Base-by-base conservation (phyloP, 2,888 invertebrate genomes). In the Melikaiella ostensackeni region DNA sequence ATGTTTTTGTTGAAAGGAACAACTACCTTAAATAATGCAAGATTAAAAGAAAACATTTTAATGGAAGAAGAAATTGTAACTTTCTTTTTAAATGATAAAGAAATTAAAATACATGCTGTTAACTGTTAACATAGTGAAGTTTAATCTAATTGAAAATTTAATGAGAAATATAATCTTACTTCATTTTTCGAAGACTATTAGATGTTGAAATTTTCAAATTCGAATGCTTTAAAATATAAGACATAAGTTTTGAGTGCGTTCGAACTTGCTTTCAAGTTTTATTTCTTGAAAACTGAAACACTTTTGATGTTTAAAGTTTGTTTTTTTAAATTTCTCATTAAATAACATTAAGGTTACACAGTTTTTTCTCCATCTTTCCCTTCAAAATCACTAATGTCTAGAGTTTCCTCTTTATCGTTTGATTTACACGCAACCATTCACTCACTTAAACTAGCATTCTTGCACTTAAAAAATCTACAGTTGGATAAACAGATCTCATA, bases 401-500 rank as follows among this genome's bases (percentile, higher is more conserved):
- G 24, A 24, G 7, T n/a, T 35, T 38, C 8, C 57, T 24, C 35
- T 74, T 63, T 75, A 30, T 75, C 27, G 27, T 66, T 38, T 70
- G 21, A 30, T 55, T 50, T 35, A n/a, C 33, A 63, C n/a, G 16
- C 27, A 46, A 27, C 8, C 50, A 70, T 50, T 70, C 27, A 70
- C 19, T 70, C 42, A 11, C n/a, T 21, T 21, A 66, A 38, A 42
- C 61, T 61, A 27, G 16, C 61, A 61, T 30, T 27, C 61, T 61
- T n/a, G 19, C 33, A 33, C 19, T 66, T 46, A 30, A 24, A 66
- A 50, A 77, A 73, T 70, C 13, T 76, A 63, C 63, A 62, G 27
- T 62, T 75, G 61, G 35, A 61, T 24, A 38, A 30, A 75, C 78
- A 78, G 75, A 75, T 78, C 62, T 70, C 62, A 75, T 75, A 78